A percentile compares a stretch with the other conserved stretches of the same genome.
Evolutionary conservation across 2,888 invertebrate genomes (phyloP).

Genomic region (Cryptophagus acutangulus): DNA sequence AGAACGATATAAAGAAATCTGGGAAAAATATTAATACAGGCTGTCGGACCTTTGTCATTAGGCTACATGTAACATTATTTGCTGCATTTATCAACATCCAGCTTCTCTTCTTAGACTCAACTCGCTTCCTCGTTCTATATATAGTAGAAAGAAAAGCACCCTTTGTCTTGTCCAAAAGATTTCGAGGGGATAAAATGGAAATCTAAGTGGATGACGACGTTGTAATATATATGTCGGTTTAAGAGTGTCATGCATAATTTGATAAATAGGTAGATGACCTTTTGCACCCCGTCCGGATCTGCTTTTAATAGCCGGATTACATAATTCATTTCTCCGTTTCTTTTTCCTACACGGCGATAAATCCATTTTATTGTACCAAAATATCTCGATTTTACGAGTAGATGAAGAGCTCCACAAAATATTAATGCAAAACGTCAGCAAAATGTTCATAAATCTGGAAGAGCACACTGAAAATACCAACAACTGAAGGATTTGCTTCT

Average conservation of each 20-base stretch:
- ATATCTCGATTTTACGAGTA: too few species aligned
- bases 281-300: too few species aligned
- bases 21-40: constrained; percentile 18
- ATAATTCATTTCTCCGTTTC: too few species aligned
- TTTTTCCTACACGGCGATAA: too few species aligned
- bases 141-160: constrained; percentile 14
- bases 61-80: constrained; percentile 20
- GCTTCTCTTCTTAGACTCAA: too few species aligned
- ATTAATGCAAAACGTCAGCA: too few species aligned
- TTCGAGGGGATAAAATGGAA: constrained; percentile 6
- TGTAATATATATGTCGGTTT: constrained; percentile 4
- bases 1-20: constrained; percentile 16
- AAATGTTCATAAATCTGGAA: too few species aligned
- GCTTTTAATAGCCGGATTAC: too few species aligned
- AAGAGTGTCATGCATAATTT: constrained; percentile 4
- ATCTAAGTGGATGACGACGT: constrained; percentile 2
- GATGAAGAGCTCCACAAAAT: too few species aligned
- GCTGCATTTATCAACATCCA: constrained; percentile 20
- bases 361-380: too few species aligned
- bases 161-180: constrained; percentile 3
- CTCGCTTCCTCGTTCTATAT: constrained; percentile 11
- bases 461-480: too few species aligned
- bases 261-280: constrained; percentile 6
- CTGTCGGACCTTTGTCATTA: constrained; percentile 22
- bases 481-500: too few species aligned